These are phyloP conservation scores for Syngnathus floridae DNA, from an alignment of 2,113 vertebrate genomes.

Conservation along the genomic window DNA sequence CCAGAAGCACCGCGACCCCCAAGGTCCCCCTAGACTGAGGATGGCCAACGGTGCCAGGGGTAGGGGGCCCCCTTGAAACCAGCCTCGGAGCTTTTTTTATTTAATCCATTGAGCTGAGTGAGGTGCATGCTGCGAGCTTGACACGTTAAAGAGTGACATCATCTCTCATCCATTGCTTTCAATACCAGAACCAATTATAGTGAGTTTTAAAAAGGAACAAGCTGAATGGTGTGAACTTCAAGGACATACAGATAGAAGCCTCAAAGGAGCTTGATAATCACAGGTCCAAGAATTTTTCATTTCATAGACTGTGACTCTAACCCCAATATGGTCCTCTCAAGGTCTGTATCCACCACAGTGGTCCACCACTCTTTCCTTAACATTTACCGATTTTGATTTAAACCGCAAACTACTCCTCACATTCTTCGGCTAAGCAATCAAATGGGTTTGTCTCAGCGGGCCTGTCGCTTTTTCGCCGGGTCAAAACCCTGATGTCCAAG, in stretches of 20 bases:
- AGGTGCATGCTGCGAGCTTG: constrained; percentile 41
- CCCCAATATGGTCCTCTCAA: neutral
- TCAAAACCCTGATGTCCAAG: constrained; percentile 38
- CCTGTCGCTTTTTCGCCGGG: constrained; percentile 25
- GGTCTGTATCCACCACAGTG: neutral
- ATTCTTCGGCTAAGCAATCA: constrained; percentile 1
- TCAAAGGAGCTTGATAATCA: constrained; percentile 34
- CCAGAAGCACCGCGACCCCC: constrained; percentile 31
- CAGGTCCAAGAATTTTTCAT: constrained; percentile 26
- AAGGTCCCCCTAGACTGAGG: constrained; percentile 39
- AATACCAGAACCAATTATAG: constrained; percentile 40
- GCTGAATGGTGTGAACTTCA: constrained; percentile 44
- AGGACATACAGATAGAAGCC: constrained; percentile 28
- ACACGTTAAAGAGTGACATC: constrained; percentile 57
- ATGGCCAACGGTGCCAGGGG: constrained; percentile 54
- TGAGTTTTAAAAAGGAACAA: constrained; percentile 25
- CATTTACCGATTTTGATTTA: constrained; percentile 24
- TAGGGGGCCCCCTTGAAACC: constrained; percentile 48
- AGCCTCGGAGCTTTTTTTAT: constrained; percentile 12
- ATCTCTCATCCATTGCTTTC: constrained; percentile 48
- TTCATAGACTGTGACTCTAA: constrained; percentile 13
- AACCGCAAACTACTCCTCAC: constrained; percentile 8
- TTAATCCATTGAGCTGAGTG: constrained; percentile 40
- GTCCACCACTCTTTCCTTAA: neutral
- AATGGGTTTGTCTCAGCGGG: constrained; percentile 4